phyloP scores from a whole-genome alignment of 1,140 invertebrate species.

The Drosophila carrolli region DNA sequence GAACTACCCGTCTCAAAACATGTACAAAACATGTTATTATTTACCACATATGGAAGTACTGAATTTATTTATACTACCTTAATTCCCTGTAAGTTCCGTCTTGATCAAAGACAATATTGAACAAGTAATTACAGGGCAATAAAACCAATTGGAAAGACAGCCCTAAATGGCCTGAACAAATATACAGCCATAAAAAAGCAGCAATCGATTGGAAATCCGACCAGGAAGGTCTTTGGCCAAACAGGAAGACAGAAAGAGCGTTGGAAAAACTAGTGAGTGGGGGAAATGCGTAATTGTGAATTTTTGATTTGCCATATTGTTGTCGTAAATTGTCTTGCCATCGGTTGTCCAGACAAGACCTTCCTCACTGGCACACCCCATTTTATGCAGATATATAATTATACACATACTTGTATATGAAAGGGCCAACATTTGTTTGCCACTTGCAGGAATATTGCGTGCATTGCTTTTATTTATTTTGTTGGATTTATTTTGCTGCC shows the following conservation, averaged over 20 bases:
- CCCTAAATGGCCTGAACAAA: slow-evolving; percentile 31
- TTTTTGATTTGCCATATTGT: slow-evolving; percentile 38
- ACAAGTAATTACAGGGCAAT: slow-evolving; percentile 27
- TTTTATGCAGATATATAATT: slow-evolving; percentile 22
- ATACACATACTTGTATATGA: background rate
- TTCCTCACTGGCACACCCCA: slow-evolving; percentile 37
- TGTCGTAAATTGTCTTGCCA: slow-evolving; percentile 38
- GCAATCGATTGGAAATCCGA: slow-evolving; percentile 25
- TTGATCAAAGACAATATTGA: slow-evolving; percentile 21
- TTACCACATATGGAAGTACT: background rate
- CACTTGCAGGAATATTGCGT: slow-evolving; percentile 25
- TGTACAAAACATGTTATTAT: too few relatives aligned
- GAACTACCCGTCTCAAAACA: too few relatives aligned
- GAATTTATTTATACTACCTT: background rate
- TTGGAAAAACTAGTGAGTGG: background rate
- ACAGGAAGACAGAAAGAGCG: slow-evolving; percentile 23
- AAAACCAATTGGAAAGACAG: slow-evolving; percentile 14
- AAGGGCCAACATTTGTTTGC: slow-evolving; percentile 12
- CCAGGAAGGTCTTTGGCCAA: slow-evolving; percentile 26
- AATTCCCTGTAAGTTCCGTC: slow-evolving; percentile 11
- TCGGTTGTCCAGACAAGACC: slow-evolving; percentile 31
- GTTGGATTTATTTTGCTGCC: slow-evolving; percentile 16
- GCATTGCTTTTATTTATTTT: slow-evolving; percentile 48
- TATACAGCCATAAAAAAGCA: slow-evolving; percentile 9
- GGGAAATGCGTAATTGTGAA: slow-evolving; percentile 51